Conservation (phyloP, 2,113 vertebrate species). For the Strix aluco region DNA sequence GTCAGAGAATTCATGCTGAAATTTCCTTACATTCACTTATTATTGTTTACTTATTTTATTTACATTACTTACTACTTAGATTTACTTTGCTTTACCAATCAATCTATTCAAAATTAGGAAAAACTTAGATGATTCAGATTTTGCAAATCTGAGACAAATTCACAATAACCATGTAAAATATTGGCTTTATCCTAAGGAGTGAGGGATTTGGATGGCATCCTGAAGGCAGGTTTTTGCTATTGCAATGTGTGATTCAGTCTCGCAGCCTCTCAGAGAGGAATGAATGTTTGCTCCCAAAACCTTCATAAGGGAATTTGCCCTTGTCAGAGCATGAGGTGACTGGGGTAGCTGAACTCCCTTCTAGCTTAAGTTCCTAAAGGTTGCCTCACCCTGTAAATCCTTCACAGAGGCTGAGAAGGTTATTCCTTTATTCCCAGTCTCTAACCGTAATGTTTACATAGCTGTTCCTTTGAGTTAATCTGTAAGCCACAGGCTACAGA, state of each 20-base stretch:
- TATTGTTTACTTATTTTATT: background rate
- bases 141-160: background rate
- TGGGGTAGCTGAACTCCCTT: background rate
- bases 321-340: rapidly evolving
- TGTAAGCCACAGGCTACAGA: background rate
- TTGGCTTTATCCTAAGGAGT: background rate
- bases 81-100: background rate
- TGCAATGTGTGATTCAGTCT: background rate
- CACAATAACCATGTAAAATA: background rate
- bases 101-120: background rate
- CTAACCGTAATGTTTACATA: background rate
- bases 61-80: background rate
- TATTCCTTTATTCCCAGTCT: background rate
- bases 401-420: background rate
- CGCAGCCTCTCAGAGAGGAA: background rate
- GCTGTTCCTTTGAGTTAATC: background rate
- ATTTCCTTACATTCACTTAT: background rate
- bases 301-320: background rate
- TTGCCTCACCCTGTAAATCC: background rate
- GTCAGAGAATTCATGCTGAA: background rate
- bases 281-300: background rate
- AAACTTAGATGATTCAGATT: background rate
- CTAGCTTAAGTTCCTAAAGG: background rate
- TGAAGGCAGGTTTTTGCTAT: background rate
- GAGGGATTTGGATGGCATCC: background rate